Evolutionary conservation across 1,140 invertebrate genomes (phyloP).

Genomic region (Saccostrea cuccullata): DNA sequence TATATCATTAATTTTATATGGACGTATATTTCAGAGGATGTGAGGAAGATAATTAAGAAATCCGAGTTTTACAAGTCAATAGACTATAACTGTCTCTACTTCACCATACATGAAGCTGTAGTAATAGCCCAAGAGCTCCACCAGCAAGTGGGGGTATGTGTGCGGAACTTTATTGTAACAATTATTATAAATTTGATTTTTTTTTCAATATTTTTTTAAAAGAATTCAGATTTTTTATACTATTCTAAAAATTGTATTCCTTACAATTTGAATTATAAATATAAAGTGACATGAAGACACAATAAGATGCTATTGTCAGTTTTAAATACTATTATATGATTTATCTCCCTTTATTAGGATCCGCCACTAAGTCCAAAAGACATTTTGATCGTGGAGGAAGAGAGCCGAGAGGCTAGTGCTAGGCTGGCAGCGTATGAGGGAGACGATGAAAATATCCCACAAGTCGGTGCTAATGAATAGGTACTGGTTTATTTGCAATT

Average conservation of each 20-base stretch:
- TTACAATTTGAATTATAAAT: too few species aligned
- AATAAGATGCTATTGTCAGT: too few species aligned
- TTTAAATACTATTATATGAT: not conserved
- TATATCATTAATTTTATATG: not conserved
- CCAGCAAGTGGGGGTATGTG: constrained; percentile 20
- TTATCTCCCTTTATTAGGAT: not conserved
- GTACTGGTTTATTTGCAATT: not conserved
- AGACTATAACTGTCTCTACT: constrained; percentile 69
- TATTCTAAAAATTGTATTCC: too few species aligned
- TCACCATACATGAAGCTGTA: constrained; percentile 74
- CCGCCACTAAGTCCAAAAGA: constrained; percentile 9
- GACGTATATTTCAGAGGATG: constrained; percentile 62
- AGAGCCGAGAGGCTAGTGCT: not conserved
- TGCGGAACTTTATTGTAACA: not conserved
- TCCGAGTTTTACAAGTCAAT: constrained; percentile 70
- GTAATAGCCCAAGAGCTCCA: constrained; percentile 66
- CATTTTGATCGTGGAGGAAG: constrained; percentile 22
- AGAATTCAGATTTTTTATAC: too few species aligned
- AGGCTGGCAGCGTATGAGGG: not conserved
- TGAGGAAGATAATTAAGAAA: constrained; percentile 70
- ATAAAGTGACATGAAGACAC: too few species aligned
- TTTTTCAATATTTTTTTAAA: too few species aligned
- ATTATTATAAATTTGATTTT: too few species aligned
- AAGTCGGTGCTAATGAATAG: not conserved
- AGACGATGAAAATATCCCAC: not conserved